phyloP scores from a whole-genome alignment of 2,888 invertebrate species.

The Heliconius charithonia region DNA sequence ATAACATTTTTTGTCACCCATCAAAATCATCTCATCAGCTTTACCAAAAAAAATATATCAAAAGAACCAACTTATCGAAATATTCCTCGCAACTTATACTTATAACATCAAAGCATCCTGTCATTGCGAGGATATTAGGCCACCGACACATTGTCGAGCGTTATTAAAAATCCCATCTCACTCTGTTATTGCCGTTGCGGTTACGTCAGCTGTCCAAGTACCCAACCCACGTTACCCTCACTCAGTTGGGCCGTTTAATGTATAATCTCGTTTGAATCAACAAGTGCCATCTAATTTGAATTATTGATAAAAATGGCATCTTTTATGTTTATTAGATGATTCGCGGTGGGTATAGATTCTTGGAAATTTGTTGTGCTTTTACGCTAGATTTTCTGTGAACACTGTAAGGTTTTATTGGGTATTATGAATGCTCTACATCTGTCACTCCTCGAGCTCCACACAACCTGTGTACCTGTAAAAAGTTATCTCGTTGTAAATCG shows the following conservation, averaged over 20 bases:
- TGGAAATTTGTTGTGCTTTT: neutral
- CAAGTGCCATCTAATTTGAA: conserved; percentile 32
- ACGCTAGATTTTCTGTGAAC: no score
- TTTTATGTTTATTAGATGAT: neutral
- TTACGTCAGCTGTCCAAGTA: conserved; percentile 40
- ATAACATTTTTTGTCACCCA: neutral
- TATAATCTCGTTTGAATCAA: conserved; percentile 34
- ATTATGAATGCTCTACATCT: no score
- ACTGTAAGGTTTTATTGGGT: no score
- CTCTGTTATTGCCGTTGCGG: conserved; percentile 39
- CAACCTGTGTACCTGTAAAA: no score
- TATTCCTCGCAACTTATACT: conserved; percentile 26
- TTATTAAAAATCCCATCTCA: conserved; percentile 45
- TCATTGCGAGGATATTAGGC: conserved; percentile 44
- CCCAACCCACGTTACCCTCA: conserved; percentile 38
- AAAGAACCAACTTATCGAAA: neutral
- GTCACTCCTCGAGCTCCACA: no score
- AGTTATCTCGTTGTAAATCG: no score
- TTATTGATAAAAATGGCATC: conserved; percentile 9
- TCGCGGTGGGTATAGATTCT: neutral
- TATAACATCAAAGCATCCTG: conserved; percentile 42
- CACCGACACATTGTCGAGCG: conserved; percentile 38
- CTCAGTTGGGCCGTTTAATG: conserved; percentile 30
- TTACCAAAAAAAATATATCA: neutral
- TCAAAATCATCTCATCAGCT: neutral